Percentiles rank a stretch among this genome's conserved stretches.
Evolutionary conservation across 1,140 invertebrate genomes (phyloP).

Genomic region (Meloidogyne chitwoodi): DNA sequence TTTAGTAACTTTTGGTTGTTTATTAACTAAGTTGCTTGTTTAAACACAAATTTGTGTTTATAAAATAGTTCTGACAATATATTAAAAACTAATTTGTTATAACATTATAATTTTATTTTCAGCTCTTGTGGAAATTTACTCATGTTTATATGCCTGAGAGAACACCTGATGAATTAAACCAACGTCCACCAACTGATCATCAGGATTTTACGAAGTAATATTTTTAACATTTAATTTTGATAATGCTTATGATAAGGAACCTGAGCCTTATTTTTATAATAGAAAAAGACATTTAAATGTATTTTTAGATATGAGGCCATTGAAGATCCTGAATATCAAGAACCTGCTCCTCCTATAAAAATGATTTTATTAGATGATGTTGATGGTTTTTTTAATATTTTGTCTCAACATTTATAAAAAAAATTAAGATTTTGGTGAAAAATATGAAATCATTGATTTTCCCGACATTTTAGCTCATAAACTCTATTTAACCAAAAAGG

Average conservation of each 20-base stretch:
- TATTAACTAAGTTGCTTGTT: too few relatives aligned
- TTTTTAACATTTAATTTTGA: background rate
- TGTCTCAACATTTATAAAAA: conserved; percentile 2
- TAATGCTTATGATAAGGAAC: too few relatives aligned
- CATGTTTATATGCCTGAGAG: conserved; percentile 21
- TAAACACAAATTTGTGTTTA: too few relatives aligned
- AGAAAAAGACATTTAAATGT: too few relatives aligned
- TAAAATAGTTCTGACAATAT: too few relatives aligned
- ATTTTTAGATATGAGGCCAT: conserved; percentile 49
- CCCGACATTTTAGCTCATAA: conserved; percentile 41
- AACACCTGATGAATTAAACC: conserved; percentile 22
- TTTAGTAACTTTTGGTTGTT: too few relatives aligned
- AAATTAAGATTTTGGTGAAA: conserved; percentile 51
- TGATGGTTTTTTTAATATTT: conserved; percentile 43
- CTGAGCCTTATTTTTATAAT: too few relatives aligned
- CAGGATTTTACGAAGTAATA: background rate
- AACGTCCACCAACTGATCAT: conserved; percentile 19
- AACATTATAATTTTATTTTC: too few relatives aligned
- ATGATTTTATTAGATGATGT: conserved; percentile 57
- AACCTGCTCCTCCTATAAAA: conserved; percentile 42
- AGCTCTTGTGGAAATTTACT: background rate
- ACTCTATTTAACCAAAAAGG: conserved; percentile 46
- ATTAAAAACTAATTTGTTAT: too few relatives aligned
- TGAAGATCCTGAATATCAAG: conserved; percentile 35
- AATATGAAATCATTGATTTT: conserved; percentile 55